These are phyloP conservation scores for Zelleria hepariella DNA, from an alignment of 2,888 invertebrate genomes.

Conservation along the genomic window DNA sequence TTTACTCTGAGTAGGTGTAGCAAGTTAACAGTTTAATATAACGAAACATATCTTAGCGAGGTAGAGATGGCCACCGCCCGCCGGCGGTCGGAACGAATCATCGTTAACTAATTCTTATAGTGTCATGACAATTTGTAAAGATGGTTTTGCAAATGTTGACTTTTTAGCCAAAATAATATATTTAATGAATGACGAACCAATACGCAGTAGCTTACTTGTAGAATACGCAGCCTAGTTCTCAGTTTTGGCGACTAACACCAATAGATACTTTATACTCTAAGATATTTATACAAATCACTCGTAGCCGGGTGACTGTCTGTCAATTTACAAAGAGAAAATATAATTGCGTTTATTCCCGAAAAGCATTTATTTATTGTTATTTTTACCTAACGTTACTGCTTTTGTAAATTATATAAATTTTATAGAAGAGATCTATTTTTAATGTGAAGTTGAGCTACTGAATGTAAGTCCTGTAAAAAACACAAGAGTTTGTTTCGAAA, in stretches of 20 bases:
- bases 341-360: constrained; percentile 60
- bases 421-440: constrained; percentile 72
- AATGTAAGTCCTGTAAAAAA: constrained; percentile 49
- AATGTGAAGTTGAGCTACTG: constrained; percentile 66
- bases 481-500: constrained; percentile 46
- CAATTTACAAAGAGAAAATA: constrained; percentile 59
- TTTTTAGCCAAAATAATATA: constrained; percentile 68
- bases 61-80: constrained; percentile 27
- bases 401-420: constrained; percentile 71
- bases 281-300: constrained; percentile 66
- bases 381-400: constrained; percentile 60
- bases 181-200: constrained; percentile 70
- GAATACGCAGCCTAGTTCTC: constrained; percentile 67
- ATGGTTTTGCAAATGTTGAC: constrained; percentile 69
- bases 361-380: constrained; percentile 66
- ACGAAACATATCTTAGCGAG: constrained; percentile 58
- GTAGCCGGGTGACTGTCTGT: constrained; percentile 65
- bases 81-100: constrained; percentile 42
- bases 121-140: constrained; percentile 69
- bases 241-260: constrained; percentile 67
- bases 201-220: constrained; percentile 69
- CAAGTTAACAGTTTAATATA: constrained; percentile 31
- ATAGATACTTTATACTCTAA: constrained; percentile 66
- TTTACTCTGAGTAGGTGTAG: not conserved
- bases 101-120: constrained; percentile 69